A percentile compares a stretch with the other conserved stretches of the same genome.
phyloP scores from a whole-genome alignment of 2,113 vertebrate species.

The Centropus bengalensis region DNA sequence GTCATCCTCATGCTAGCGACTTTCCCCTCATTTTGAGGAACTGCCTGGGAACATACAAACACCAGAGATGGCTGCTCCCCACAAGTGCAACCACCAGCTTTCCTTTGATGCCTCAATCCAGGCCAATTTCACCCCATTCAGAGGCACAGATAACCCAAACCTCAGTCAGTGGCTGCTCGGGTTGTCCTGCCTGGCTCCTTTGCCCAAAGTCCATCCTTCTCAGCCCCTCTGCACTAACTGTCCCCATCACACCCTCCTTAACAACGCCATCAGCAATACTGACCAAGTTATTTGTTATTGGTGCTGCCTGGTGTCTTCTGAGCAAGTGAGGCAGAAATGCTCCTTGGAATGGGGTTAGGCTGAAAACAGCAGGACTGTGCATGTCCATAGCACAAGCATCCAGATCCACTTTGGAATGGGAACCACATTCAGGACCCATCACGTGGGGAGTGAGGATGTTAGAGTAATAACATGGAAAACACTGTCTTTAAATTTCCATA shows the following conservation, averaged over 20 bases:
- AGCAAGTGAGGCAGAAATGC: background rate
- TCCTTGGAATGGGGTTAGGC: background rate
- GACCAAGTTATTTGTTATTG: background rate
- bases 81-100: background rate
- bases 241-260: no score
- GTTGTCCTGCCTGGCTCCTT: background rate
- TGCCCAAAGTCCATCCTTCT: background rate
- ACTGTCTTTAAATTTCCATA: background rate
- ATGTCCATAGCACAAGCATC: background rate
- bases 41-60: background rate
- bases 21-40: background rate
- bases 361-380: background rate
- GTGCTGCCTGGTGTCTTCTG: background rate
- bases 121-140: background rate
- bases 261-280: background rate
- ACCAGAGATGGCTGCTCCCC: background rate
- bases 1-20: background rate
- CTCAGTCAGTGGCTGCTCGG: fast-evolving
- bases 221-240: fast-evolving
- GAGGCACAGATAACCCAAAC: background rate
- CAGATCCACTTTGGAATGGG: background rate
- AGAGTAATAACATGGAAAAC: background rate
- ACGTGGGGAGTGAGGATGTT: background rate
- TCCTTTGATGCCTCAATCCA: background rate
- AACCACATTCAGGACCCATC: background rate